A percentile compares a stretch with the other conserved stretches of the same genome.
phyloP scores from a whole-genome alignment of 2,113 vertebrate genomes.

The Salvelinus namaycush region DNA sequence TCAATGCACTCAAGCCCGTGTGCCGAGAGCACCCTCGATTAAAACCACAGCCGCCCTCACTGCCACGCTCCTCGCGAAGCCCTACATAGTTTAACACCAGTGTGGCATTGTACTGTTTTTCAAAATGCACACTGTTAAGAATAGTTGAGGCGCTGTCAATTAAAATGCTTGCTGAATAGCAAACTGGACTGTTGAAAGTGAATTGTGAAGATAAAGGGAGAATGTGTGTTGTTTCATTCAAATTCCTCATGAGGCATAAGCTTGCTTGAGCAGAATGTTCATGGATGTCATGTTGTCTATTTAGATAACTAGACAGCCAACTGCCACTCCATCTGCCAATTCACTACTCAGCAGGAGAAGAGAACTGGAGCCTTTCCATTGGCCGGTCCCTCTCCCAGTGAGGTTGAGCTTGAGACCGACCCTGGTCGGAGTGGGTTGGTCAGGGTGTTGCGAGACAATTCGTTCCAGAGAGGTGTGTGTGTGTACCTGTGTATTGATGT shows the following conservation, averaged over 20 bases:
- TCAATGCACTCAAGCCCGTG: neutral
- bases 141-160: conserved; percentile 43
- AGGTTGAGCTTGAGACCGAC: no score
- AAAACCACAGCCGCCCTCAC: conserved; percentile 8
- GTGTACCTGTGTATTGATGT: neutral
- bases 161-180: neutral
- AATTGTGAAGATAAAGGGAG: neutral
- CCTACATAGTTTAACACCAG: conserved; percentile 47
- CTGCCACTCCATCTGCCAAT: no score
- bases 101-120: conserved; percentile 40
- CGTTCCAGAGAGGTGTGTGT: neutral
- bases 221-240: conserved; percentile 24
- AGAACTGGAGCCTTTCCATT: conserved; percentile 11
- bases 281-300: neutral
- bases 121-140: conserved; percentile 49
- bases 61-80: conserved; percentile 31
- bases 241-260: conserved; percentile 21
- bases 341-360: neutral
- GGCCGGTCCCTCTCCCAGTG: neutral
- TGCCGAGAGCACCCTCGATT: conserved; percentile 33
- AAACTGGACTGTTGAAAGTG: conserved; percentile 34
- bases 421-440: no score
- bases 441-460: no score
- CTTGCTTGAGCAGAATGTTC: conserved; percentile 16
- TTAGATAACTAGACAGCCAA: neutral